Conservation (phyloP, 2,797 vertebrate species). For the Diplodus sargus region DNA sequence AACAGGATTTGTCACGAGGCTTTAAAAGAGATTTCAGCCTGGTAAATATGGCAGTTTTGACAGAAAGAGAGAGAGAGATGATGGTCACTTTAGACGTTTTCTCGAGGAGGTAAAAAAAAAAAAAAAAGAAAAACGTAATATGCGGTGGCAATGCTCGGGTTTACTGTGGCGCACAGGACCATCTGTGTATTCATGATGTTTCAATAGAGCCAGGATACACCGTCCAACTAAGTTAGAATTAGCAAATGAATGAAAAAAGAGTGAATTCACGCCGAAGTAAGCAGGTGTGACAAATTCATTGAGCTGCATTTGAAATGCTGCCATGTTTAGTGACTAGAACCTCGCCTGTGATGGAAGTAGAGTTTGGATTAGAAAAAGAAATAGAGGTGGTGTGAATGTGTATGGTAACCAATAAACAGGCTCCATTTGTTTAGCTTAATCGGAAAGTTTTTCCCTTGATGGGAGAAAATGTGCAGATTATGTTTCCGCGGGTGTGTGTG, state of each 20-base stretch:
- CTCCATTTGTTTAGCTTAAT: conserved; percentile 78
- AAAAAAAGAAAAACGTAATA: conserved; percentile 65
- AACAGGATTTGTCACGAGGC: conserved; percentile 87
- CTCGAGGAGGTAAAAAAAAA: conserved; percentile 56
- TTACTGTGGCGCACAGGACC: conserved; percentile 68
- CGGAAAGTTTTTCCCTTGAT: conserved; percentile 76
- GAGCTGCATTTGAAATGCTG: conserved; percentile 81
- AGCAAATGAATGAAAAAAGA: conserved; percentile 81
- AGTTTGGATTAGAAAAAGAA: conserved; percentile 70
- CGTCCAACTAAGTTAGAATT: conserved; percentile 77
- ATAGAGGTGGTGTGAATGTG: conserved; percentile 62
- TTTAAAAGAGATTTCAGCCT: conserved; percentile 84
- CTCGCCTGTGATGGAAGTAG: conserved; percentile 71
- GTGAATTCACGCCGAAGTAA: conserved; percentile 78
- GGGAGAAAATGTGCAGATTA: conserved; percentile 75
- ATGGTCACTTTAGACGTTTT: conserved; percentile 82
- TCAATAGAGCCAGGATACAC: conserved; percentile 78
- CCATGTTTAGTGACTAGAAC: conserved; percentile 76
- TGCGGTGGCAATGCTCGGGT: conserved; percentile 59
- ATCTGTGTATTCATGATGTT: conserved; percentile 74
- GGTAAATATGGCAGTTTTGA: conserved; percentile 85
- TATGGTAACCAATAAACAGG: conserved; percentile 72
- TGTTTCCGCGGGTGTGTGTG: conserved; percentile 32
- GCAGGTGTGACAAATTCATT: conserved; percentile 85
- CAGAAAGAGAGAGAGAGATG: conserved; percentile 79